Percentiles rank a stretch among this genome's conserved stretches.
These are phyloP conservation scores for Corythornis cristatus DNA, from an alignment of 2,113 vertebrate genomes.

Conservation along the genomic window DNA sequence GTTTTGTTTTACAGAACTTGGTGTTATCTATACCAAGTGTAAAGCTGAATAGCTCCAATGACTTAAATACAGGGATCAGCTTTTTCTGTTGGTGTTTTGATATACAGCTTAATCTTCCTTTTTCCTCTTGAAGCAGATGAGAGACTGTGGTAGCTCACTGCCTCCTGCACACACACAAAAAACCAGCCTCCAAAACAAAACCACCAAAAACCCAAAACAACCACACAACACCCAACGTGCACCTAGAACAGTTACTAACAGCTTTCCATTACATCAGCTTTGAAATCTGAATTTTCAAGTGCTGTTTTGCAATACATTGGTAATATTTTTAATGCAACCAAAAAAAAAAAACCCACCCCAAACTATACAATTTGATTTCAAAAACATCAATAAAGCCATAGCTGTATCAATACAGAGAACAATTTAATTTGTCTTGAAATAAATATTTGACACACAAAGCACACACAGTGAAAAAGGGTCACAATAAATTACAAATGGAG, in stretches of 20 bases:
- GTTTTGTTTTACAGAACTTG: not conserved
- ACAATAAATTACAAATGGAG: constrained; percentile 78
- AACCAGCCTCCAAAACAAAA: too few species aligned
- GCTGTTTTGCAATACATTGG: constrained; percentile 31
- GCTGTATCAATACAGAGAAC: constrained; percentile 71
- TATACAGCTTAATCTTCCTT: not conserved
- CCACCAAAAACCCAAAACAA: not conserved
- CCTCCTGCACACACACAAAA: not conserved
- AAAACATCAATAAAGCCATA: constrained; percentile 72
- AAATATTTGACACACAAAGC: constrained; percentile 79
- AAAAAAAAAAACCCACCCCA: constrained; percentile 17
- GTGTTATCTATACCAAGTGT: not conserved
- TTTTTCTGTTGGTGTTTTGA: not conserved
- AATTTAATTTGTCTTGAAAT: constrained; percentile 81
- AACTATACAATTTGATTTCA: constrained; percentile 61
- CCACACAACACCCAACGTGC: not conserved
- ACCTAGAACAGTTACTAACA: not conserved
- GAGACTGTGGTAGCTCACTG: not conserved
- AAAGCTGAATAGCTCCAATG: not conserved
- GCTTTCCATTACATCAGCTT: not conserved
- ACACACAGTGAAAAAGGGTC: constrained; percentile 73
- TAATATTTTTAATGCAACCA: constrained; percentile 53
- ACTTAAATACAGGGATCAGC: not conserved
- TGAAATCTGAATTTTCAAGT: constrained; percentile 31
- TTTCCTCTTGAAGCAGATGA: not conserved